Percentiles rank a stretch among this genome's conserved stretches.
Conservation (phyloP, 1,140 invertebrate genomes). For the Penaeus indicus region DNA sequence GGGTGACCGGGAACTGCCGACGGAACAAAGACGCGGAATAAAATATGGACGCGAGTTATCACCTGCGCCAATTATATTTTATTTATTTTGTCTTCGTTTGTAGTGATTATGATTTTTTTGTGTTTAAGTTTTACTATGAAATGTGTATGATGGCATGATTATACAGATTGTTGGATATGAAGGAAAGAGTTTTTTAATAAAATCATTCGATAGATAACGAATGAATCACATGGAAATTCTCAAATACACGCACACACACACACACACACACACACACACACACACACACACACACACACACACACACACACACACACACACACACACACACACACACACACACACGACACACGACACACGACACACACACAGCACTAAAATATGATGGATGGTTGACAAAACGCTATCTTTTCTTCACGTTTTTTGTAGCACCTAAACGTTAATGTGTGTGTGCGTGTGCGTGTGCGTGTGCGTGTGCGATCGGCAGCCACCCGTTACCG, state of each 20-base stretch:
- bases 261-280: constrained; percentile 14
- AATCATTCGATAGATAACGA: background rate
- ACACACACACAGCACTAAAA: background rate
- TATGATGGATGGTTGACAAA: no score
- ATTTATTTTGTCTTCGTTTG: no score
- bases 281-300: background rate
- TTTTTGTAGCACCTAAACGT: background rate
- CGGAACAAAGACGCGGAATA: no score
- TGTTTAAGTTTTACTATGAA: no score
- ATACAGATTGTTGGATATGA: background rate
- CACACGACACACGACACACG: background rate
- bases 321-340: background rate
- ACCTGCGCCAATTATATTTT: no score
- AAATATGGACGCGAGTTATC: no score
- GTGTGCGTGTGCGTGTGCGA: no score
- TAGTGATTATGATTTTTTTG: no score
- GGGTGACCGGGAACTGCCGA: no score
- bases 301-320: constrained; percentile 12
- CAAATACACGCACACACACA: background rate
- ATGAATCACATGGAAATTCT: background rate
- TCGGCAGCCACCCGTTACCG: no score
- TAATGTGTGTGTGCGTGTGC: no score
- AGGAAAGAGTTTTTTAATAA: background rate
- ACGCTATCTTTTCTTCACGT: background rate
- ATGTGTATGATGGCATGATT: no score